Conservation (phyloP, 2,797 vertebrate genomes). For the Malacoraja senta region DNA sequence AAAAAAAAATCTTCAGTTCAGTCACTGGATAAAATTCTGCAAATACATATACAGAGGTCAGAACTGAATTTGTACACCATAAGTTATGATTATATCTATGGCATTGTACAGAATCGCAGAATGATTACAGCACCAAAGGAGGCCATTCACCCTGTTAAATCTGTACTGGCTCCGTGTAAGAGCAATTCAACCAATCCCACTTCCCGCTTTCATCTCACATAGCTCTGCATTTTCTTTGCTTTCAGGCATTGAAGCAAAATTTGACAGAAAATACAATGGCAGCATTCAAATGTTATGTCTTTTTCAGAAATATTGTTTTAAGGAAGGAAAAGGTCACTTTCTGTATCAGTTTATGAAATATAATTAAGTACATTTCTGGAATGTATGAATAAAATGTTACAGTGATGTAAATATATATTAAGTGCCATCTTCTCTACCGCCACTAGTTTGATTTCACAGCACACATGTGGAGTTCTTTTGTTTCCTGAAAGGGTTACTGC, state of each 20-base stretch:
- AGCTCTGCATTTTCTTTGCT: no score
- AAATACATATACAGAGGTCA: background rate
- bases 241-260: no score
- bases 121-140: no score
- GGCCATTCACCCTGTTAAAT: no score
- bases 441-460: background rate
- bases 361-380: background rate
- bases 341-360: background rate
- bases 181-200: no score
- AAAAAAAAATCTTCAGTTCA: background rate
- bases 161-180: no score
- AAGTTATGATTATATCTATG: background rate
- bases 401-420: background rate
- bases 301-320: background rate
- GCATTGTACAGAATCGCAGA: background rate
- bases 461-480: background rate
- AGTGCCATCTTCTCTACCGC: background rate
- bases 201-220: no score
- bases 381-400: background rate
- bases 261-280: background rate
- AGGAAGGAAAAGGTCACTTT: background rate
- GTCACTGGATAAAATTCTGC: background rate
- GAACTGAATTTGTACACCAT: background rate
- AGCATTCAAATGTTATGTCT: background rate
- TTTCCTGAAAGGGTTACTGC: background rate